Conservation (phyloP, 2,113 vertebrate species). For the Atlantisia rogersi region DNA sequence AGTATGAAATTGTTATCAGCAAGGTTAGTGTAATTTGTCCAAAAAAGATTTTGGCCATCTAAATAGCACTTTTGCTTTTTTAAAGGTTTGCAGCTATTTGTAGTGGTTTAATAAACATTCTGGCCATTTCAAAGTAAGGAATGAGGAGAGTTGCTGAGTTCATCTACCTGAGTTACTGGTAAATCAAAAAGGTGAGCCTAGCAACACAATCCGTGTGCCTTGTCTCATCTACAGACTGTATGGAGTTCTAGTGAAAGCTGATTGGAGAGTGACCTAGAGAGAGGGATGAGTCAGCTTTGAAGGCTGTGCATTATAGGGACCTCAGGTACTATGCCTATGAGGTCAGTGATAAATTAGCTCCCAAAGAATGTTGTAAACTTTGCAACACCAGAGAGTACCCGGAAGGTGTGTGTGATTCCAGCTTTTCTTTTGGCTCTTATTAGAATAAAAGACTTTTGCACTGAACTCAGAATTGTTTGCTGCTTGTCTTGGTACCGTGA, state of each 20-base stretch:
- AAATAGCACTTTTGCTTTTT: not conserved
- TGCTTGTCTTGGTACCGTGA: rapidly evolving
- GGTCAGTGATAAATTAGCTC: not conserved
- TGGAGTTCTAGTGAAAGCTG: not conserved
- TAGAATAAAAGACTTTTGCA: not conserved
- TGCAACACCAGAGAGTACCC: not conserved
- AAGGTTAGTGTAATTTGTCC: not conserved
- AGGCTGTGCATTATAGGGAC: not conserved
- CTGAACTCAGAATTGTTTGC: not conserved
- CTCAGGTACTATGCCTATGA: rapidly evolving
- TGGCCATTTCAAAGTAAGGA: not conserved
- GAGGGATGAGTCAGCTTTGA: not conserved
- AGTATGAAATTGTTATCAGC: not conserved
- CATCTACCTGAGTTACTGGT: not conserved
- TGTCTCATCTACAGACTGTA: not conserved
- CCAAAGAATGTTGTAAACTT: not conserved
- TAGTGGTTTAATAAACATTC: not conserved
- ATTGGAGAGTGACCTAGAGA: not conserved
- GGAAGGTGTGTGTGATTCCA: not conserved
- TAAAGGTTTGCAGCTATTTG: not conserved
- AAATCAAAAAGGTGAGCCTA: not conserved
- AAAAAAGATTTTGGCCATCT: not conserved
- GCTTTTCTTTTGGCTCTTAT: not conserved
- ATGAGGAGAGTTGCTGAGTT: not conserved
- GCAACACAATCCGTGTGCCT: not conserved